Conservation (phyloP, 1,140 invertebrate species). For the Lepidurus packardi region DNA sequence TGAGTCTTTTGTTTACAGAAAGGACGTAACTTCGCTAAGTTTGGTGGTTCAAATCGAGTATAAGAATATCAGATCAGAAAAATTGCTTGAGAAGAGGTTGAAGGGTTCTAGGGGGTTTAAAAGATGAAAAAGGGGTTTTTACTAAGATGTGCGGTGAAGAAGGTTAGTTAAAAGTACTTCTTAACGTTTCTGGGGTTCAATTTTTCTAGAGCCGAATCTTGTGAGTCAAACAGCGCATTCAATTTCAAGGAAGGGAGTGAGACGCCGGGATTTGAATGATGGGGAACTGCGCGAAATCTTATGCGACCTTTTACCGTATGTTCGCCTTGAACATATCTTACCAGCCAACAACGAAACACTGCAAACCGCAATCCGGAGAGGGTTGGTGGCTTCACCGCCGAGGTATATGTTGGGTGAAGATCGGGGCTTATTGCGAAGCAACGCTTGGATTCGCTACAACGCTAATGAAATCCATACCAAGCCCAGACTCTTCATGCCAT, state of each 20-base stretch:
- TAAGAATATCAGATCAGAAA: too few species aligned
- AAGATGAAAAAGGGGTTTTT: too few species aligned
- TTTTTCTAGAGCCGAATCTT: constrained; percentile 73
- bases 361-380: constrained; percentile 60
- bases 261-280: constrained; percentile 76
- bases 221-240: constrained; percentile 86
- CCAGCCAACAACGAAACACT: constrained; percentile 78
- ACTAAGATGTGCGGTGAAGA: too few species aligned
- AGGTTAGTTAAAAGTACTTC: too few species aligned
- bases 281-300: constrained; percentile 79
- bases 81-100: too few species aligned
- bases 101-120: too few species aligned
- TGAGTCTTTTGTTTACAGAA: constrained; percentile 40
- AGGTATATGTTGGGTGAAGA: constrained; percentile 72
- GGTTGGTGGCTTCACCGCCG: constrained; percentile 75
- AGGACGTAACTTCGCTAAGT: background rate
- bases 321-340: constrained; percentile 82
- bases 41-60: constrained; percentile 4
- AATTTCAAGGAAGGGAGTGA: constrained; percentile 75
- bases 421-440: constrained; percentile 58
- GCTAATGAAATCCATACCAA: constrained; percentile 75
- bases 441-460: constrained; percentile 74
- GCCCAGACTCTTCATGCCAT: constrained; percentile 84
- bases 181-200: constrained; percentile 5
- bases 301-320: constrained; percentile 70